Evolutionary conservation across 2,797 vertebrate species (phyloP).

Genomic region (Danio albolineatus): DNA sequence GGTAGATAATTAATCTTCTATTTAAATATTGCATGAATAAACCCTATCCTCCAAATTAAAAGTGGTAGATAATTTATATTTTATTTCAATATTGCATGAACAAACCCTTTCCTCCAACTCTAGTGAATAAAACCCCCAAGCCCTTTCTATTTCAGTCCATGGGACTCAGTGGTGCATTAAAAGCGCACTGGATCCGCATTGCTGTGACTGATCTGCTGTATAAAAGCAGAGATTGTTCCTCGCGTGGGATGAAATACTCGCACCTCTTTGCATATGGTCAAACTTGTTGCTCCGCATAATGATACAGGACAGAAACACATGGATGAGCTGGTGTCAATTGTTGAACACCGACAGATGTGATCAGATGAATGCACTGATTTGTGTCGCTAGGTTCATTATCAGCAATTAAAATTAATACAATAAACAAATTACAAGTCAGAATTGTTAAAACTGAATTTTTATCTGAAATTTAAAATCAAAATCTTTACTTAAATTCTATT

Average conservation of each 20-base stretch:
- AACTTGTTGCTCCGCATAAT: conserved; percentile 69
- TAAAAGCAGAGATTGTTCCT: conserved; percentile 75
- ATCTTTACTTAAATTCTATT: too few species aligned
- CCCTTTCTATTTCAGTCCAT: conserved; percentile 56
- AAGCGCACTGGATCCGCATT: conserved; percentile 66
- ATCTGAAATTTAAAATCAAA: neutral
- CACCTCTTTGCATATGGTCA: conserved; percentile 62
- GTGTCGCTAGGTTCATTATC: neutral
- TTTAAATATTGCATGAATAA: too few species aligned
- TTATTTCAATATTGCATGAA: neutral
- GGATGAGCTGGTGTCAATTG: conserved; percentile 46
- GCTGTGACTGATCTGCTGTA: conserved; percentile 69
- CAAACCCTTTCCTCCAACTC: neutral
- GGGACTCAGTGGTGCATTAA: conserved; percentile 67
- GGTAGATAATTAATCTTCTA: too few species aligned
- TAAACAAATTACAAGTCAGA: neutral
- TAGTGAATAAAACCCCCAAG: neutral
- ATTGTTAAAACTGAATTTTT: neutral
- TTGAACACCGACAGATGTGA: conserved; percentile 7
- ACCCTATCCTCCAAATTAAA: neutral
- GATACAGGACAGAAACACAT: conserved; percentile 56
- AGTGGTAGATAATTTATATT: neutral
- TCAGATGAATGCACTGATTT: neutral
- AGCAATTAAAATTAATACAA: neutral
- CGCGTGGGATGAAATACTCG: conserved; percentile 67